These are phyloP conservation scores for Lasioglossum baleicum DNA, from an alignment of 1,140 invertebrate species.

Conservation along the genomic window DNA sequence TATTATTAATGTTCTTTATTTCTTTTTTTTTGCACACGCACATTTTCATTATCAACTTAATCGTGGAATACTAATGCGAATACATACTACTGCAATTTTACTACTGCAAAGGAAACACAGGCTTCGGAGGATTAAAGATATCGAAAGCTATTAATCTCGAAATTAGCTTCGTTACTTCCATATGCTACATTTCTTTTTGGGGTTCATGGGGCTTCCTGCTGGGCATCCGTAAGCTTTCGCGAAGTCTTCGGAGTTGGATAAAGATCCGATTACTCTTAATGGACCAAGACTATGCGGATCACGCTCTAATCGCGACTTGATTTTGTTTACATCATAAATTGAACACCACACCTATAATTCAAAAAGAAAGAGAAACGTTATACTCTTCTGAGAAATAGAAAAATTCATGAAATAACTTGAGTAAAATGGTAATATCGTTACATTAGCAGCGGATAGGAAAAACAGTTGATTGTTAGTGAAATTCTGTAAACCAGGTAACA, in stretches of 20 bases:
- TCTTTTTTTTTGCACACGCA: too few relatives aligned
- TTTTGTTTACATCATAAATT: not conserved
- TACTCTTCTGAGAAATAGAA: too few relatives aligned
- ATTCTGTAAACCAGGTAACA: conserved; percentile 26
- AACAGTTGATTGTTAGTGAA: conserved; percentile 44
- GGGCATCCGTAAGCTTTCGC: conserved; percentile 36
- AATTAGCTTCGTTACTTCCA: conserved; percentile 31
- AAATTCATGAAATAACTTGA: too few relatives aligned
- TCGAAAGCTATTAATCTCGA: not conserved
- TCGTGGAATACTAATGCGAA: too few relatives aligned
- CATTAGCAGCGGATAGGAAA: conserved; percentile 42
- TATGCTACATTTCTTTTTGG: conserved; percentile 39
- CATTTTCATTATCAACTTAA: too few relatives aligned
- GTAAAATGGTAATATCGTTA: not conserved
- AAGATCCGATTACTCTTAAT: conserved; percentile 27
- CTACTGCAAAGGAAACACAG: not conserved
- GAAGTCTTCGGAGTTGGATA: conserved; percentile 44
- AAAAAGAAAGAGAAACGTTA: not conserved
- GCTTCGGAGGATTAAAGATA: too few relatives aligned
- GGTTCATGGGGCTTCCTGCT: conserved; percentile 41
- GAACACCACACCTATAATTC: conserved; percentile 42
- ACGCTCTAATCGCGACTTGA: accelerated
- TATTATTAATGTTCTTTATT: too few relatives aligned
- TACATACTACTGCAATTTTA: too few relatives aligned
- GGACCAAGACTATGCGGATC: conserved; percentile 21